Evolutionary conservation across 2,113 vertebrate genomes (phyloP).

Genomic region (Chloropsis cyanopogon): DNA sequence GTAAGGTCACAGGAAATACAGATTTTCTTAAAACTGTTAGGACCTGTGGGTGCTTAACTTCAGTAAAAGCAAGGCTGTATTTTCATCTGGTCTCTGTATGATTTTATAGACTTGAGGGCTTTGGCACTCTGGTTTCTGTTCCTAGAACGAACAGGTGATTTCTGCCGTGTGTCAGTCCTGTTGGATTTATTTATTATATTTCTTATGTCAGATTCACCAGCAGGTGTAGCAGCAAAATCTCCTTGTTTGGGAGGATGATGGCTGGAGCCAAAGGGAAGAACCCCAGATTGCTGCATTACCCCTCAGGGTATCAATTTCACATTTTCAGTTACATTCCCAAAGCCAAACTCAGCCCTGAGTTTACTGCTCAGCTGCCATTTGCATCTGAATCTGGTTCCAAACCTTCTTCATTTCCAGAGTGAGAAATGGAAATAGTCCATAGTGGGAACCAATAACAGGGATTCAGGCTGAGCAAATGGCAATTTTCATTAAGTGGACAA

Average conservation of each 20-base stretch:
- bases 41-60: not conserved
- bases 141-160: not conserved
- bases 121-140: rapidly evolving
- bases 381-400: not conserved
- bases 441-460: not conserved
- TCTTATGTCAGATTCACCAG: not conserved
- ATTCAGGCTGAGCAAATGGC: not conserved
- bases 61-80: not conserved
- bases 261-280: not conserved
- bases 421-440: no score
- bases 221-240: not conserved
- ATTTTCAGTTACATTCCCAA: not conserved
- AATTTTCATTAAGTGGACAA: not conserved
- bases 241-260: rapidly evolving
- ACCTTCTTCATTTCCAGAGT: not conserved
- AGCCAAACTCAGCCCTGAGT: not conserved
- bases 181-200: not conserved
- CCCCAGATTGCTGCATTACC: rapidly evolving
- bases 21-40: not conserved
- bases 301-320: not conserved
- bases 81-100: not conserved
- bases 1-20: not conserved
- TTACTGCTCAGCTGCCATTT: not conserved
- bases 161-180: not conserved
- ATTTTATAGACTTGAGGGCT: not conserved